phyloP scores from a whole-genome alignment of 1,140 invertebrate species.

The Bombus soroeensis region DNA sequence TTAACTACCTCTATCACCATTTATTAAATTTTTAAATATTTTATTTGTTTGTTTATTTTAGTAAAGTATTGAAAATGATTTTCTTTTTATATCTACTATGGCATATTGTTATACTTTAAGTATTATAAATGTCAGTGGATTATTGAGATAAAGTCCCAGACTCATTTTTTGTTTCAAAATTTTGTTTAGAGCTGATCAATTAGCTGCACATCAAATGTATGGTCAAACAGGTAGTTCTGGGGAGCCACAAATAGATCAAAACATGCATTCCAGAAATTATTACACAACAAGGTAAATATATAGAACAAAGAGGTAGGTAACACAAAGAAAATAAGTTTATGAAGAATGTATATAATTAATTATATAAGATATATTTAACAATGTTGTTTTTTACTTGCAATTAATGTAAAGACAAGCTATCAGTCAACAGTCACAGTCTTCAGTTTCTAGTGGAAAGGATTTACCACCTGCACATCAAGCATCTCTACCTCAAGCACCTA shows the following conservation, averaged over 20 bases:
- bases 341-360: background rate
- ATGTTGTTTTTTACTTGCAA: conserved; percentile 39
- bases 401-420: conserved; percentile 73
- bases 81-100: conserved; percentile 28
- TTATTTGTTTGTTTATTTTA: conserved; percentile 2
- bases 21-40: conserved; percentile 17
- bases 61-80: background rate
- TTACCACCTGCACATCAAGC: conserved; percentile 81
- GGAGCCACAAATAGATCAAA: conserved; percentile 78
- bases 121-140: background rate
- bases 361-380: conserved; percentile 16
- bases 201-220: conserved; percentile 79
- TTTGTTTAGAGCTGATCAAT: conserved; percentile 77
- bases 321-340: background rate
- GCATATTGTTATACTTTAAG: conserved; percentile 46
- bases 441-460: conserved; percentile 74
- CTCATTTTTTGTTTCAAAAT: background rate
- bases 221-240: conserved; percentile 73
- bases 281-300: conserved; percentile 74
- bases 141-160: background rate
- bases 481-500: conserved; percentile 76
- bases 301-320: background rate
- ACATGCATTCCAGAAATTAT: conserved; percentile 80
- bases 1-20: background rate
- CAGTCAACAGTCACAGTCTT: conserved; percentile 74